Evolutionary conservation across 2,888 invertebrate species (phyloP).

Genomic region (Ashinkailepas kermadecensis): DNA sequence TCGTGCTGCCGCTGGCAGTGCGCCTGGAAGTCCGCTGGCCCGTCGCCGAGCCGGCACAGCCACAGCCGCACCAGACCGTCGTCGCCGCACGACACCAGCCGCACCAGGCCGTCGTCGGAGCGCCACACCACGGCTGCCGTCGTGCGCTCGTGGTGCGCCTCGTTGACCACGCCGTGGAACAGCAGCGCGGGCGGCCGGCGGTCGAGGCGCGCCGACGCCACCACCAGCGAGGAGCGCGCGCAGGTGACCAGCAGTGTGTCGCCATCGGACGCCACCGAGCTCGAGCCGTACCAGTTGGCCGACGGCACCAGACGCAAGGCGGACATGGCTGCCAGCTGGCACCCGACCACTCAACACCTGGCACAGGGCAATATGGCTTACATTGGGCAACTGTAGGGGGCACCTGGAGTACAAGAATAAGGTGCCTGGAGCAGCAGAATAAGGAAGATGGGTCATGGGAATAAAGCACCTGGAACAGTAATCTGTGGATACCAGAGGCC

Average conservation of each 20-base stretch:
- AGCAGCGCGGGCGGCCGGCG: not conserved
- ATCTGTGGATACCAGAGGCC: too few species aligned
- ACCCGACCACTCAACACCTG: too few species aligned
- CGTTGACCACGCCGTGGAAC: not conserved
- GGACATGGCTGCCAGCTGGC: too few species aligned
- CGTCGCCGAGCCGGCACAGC: not conserved
- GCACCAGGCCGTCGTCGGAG: not conserved
- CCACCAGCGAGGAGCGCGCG: not conserved
- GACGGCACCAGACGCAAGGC: not conserved
- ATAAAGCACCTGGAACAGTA: too few species aligned
- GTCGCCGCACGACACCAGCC: not conserved
- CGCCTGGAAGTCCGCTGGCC: not conserved
- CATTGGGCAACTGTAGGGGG: too few species aligned
- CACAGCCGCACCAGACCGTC: not conserved
- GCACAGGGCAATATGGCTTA: too few species aligned
- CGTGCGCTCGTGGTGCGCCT: not conserved
- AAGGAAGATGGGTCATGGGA: too few species aligned
- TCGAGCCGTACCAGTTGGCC: conserved; percentile 5
- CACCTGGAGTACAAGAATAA: too few species aligned
- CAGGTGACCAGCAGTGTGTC: not conserved
- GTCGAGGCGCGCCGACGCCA: not conserved
- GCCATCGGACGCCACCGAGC: not conserved
- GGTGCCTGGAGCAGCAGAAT: too few species aligned
- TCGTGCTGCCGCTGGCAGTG: not conserved
- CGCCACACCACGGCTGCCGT: not conserved